Conservation (phyloP, 2,797 vertebrate species). For the Nannoperca australis region DNA sequence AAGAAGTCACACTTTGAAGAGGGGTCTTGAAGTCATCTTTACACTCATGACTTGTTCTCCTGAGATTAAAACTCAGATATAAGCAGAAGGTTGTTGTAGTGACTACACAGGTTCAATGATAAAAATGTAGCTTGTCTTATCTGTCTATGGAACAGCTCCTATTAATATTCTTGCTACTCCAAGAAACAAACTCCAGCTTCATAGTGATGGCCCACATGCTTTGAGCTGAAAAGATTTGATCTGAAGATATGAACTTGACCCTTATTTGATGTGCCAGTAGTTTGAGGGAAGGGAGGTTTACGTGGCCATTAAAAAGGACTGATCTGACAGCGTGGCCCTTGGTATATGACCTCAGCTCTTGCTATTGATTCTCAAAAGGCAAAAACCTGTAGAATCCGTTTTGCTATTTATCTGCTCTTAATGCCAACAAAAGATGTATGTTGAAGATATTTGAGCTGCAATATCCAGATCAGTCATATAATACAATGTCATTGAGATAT, state of each 20-base stretch:
- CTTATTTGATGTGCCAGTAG: not conserved
- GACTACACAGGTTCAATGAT: conserved; percentile 27
- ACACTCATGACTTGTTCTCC: conserved; percentile 36
- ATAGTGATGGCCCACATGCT: not conserved
- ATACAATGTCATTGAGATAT: conserved; percentile 10
- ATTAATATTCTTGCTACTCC: conserved; percentile 29
- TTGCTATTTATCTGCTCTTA: not conserved
- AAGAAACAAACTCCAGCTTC: not conserved
- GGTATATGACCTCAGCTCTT: conserved; percentile 22
- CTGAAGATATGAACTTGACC: conserved; percentile 16
- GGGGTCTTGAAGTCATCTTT: conserved; percentile 54
- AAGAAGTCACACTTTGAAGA: conserved; percentile 48
- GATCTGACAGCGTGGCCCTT: conserved; percentile 22
- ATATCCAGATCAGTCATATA: conserved; percentile 8
- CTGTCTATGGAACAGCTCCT: conserved; percentile 33
- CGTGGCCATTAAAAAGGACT: conserved; percentile 24
- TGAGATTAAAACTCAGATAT: conserved; percentile 45
- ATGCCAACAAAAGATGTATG: not conserved
- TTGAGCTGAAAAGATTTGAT: conserved; percentile 17
- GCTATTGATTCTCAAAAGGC: conserved; percentile 19
- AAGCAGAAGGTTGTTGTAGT: not conserved
- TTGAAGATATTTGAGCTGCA: conserved; percentile 1
- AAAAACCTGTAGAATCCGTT: conserved; percentile 27
- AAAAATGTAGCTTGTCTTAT: conserved; percentile 17
- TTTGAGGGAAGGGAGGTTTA: conserved; percentile 36